phyloP scores from a whole-genome alignment of 2,888 invertebrate species.

The Polydrusus tereticollis region DNA sequence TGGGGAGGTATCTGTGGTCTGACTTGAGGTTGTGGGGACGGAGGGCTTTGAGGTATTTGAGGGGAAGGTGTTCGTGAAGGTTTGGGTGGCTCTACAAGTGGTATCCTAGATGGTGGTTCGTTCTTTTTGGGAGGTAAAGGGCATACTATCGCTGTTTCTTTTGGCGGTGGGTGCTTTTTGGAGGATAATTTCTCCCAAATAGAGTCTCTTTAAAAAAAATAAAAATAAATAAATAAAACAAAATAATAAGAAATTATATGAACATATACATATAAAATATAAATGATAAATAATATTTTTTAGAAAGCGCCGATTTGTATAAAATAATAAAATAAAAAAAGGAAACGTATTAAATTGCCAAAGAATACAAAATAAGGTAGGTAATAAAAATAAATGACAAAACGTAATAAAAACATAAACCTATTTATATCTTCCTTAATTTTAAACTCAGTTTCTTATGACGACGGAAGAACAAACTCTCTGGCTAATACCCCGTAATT shows the following conservation, averaged over 20 bases:
- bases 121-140: slow-evolving; percentile 53
- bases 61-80: slow-evolving; percentile 45
- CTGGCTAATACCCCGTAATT: not conserved
- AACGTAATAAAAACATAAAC: too few relatives aligned
- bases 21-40: slow-evolving; percentile 29
- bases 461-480: not conserved
- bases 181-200: slow-evolving; percentile 56
- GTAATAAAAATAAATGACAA: too few relatives aligned
- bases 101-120: slow-evolving; percentile 51
- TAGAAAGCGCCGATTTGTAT: too few relatives aligned
- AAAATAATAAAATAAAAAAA: too few relatives aligned
- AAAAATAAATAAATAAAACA: slow-evolving; percentile 51
- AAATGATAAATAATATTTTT: not conserved
- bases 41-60: slow-evolving; percentile 23
- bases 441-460: too few relatives aligned
- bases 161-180: slow-evolving; percentile 50
- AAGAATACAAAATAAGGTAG: too few relatives aligned
- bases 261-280: not conserved
- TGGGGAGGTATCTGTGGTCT: slow-evolving; percentile 19
- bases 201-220: slow-evolving; percentile 59
- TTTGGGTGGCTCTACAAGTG: slow-evolving; percentile 52
- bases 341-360: too few relatives aligned
- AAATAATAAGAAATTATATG: slow-evolving; percentile 35
- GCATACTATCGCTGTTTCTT: slow-evolving; percentile 53
- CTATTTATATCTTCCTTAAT: too few relatives aligned